Evolutionary conservation across 2,113 vertebrate genomes (phyloP).

Genomic region (Alosa alosa): DNA sequence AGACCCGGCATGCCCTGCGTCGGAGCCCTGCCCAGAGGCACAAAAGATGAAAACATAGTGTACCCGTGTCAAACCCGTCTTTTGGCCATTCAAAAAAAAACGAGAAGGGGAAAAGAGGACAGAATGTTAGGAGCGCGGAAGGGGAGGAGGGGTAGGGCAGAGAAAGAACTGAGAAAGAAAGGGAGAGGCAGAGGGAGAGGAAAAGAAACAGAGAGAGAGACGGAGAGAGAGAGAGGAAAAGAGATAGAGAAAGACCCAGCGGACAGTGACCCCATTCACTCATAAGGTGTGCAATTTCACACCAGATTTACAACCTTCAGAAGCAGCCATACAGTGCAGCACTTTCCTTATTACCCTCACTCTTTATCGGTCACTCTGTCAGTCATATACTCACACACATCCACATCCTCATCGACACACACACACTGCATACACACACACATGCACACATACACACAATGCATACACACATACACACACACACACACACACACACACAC

Average conservation of each 20-base stretch:
- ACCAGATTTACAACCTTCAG: neutral
- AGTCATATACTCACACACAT: neutral
- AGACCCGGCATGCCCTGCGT: neutral
- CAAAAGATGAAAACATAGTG: neutral
- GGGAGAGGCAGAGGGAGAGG: neutral
- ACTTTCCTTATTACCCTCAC: neutral
- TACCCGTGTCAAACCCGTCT: neutral
- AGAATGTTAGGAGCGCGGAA: neutral
- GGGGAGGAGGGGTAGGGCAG: neutral
- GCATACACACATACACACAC: slow-evolving; percentile 18
- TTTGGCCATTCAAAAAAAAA: neutral
- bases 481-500: slow-evolving; percentile 10
- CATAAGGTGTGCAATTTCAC: slow-evolving; percentile 30
- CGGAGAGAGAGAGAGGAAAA: neutral
- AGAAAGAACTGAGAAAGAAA: slow-evolving; percentile 22
- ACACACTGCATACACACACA: neutral
- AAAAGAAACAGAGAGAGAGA: slow-evolving; percentile 12
- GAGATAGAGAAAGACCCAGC: neutral
- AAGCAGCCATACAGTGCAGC: neutral
- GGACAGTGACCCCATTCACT: slow-evolving; percentile 24
- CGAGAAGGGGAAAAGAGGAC: neutral
- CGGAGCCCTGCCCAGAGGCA: neutral
- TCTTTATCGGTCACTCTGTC: neutral
- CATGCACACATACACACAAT: too few relatives aligned
- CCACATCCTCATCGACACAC: neutral